A percentile compares a stretch with the other conserved stretches of the same genome.
These are phyloP conservation scores for Lepus americanus DNA, from an alignment of 2,113 vertebrate genomes.

Conservation along the genomic window DNA sequence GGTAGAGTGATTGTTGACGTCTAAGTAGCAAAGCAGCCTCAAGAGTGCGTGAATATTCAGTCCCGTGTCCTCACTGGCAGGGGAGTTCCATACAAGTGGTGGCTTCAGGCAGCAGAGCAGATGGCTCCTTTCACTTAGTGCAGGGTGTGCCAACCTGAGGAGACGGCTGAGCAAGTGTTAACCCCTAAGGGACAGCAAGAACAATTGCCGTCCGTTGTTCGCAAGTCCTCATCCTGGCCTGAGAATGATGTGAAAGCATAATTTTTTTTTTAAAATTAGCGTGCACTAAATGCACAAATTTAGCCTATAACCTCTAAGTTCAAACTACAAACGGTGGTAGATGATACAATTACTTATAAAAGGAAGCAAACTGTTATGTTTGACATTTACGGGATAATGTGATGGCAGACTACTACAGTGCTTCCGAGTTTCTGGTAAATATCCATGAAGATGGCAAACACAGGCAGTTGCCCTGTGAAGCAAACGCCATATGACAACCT, in stretches of 20 bases:
- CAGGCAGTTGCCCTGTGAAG: not conserved
- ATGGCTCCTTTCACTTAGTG: conserved; percentile 84
- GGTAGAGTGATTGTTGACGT: not conserved
- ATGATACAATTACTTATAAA: not conserved
- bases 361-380: not conserved
- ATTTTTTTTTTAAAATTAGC: conserved; percentile 55
- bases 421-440: not conserved
- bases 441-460: not conserved
- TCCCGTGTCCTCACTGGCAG: conserved; percentile 76
- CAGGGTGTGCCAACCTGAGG: conserved; percentile 80
- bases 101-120: conserved; percentile 85
- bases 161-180: conserved; percentile 84
- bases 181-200: conserved; percentile 76
- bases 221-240: not conserved
- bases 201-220: conserved; percentile 61
- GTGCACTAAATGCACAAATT: not conserved
- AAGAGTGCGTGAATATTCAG: conserved; percentile 40
- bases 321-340: not conserved
- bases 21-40: conserved; percentile 1
- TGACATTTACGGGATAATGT: not conserved
- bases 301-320: not conserved
- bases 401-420: not conserved
- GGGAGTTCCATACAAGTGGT: conserved; percentile 76
- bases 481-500: not conserved
- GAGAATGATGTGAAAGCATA: conserved; percentile 45